phyloP scores from a whole-genome alignment of 2,888 invertebrate species.

The Podotricha telesiphe region DNA sequence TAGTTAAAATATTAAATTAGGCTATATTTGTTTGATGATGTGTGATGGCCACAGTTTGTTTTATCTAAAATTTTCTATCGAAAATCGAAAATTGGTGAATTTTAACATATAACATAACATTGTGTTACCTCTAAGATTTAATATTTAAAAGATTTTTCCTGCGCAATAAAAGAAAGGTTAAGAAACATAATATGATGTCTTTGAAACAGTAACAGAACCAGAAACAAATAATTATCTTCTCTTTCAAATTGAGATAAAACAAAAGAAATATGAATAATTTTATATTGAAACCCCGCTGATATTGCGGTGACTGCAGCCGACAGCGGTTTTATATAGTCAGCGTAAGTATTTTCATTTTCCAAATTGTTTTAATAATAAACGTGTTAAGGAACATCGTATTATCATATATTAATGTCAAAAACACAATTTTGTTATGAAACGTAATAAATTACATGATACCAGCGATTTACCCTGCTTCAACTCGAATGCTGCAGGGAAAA shows the following conservation, averaged over 20 bases:
- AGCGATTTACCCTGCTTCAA: neutral
- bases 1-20: neutral
- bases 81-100: no score
- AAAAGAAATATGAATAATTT: constrained; percentile 46
- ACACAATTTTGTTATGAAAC: neutral
- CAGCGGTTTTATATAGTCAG: constrained; percentile 47
- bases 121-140: neutral
- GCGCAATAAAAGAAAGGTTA: neutral
- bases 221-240: constrained; percentile 8
- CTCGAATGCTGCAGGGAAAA: neutral
- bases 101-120: neutral
- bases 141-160: neutral
- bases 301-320: constrained; percentile 47
- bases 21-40: no score
- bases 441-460: no score
- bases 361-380: constrained; percentile 40
- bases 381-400: constrained; percentile 31
- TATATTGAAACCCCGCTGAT: constrained; percentile 46
- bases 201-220: constrained; percentile 6
- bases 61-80: no score
- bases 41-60: no score
- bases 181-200: constrained; percentile 10
- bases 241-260: constrained; percentile 25
- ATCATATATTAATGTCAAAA: constrained; percentile 25
- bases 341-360: constrained; percentile 45